Conservation (phyloP, 2,888 invertebrate species). For the Tachina lurida region DNA sequence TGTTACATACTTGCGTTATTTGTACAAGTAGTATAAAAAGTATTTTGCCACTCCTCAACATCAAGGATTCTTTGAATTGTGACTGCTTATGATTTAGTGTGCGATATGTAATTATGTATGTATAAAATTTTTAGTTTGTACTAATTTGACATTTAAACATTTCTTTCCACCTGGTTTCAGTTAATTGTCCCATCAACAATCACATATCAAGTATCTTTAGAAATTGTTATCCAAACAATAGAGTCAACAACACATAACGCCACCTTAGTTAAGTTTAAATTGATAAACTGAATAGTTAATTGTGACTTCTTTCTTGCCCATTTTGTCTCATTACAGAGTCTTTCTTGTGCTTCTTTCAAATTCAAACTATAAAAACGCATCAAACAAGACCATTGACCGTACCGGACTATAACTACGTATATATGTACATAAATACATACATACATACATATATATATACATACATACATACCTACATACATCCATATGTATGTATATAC, state of each 20-base stretch:
- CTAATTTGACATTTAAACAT: conserved; percentile 44
- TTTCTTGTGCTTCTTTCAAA: conserved; percentile 66
- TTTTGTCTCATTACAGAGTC: conserved; percentile 66
- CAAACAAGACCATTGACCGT: conserved; percentile 75
- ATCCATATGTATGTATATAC: too few species aligned
- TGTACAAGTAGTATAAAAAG: too few species aligned
- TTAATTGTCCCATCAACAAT: conserved; percentile 66
- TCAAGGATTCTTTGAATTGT: too few species aligned
- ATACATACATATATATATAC: background rate
- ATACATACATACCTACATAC: too few species aligned
- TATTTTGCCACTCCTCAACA: too few species aligned
- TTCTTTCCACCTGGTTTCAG: conserved; percentile 67
- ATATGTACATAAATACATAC: too few species aligned
- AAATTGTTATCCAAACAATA: conserved; percentile 59
- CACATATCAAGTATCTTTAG: conserved; percentile 63
- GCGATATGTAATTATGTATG: too few species aligned
- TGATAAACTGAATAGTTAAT: conserved; percentile 71
- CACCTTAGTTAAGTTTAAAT: conserved; percentile 70
- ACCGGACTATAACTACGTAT: conserved; percentile 50
- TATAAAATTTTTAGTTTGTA: conserved; percentile 20
- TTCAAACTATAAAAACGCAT: conserved; percentile 59
- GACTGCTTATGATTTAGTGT: too few species aligned
- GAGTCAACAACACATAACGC: conserved; percentile 60
- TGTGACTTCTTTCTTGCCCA: conserved; percentile 53
- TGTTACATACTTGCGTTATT: too few species aligned